Evolutionary conservation across 2,113 vertebrate genomes (phyloP).

Genomic region (Psittacara wagleri): DNA sequence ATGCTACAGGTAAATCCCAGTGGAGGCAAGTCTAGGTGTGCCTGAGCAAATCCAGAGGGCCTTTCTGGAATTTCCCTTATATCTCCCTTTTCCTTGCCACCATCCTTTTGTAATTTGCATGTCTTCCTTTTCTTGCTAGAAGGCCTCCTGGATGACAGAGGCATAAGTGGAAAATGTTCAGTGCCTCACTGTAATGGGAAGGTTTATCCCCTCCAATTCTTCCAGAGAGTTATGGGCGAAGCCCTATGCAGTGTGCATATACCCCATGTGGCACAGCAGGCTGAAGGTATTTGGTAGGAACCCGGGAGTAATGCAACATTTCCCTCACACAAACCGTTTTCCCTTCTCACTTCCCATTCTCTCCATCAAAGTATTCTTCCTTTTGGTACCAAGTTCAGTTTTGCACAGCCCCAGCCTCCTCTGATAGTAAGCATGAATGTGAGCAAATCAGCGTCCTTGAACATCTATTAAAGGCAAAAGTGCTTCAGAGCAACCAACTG

Average conservation of each 20-base stretch:
- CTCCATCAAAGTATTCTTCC: not conserved
- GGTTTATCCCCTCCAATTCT: not conserved
- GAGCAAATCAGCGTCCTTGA: not conserved
- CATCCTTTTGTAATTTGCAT: not conserved
- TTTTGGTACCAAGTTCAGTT: not conserved
- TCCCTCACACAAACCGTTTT: not conserved
- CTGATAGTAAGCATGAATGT: not conserved
- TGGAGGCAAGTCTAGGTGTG: slow-evolving; percentile 55
- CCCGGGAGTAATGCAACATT: not conserved
- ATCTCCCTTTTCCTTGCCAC: not conserved
- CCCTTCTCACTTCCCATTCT: not conserved
- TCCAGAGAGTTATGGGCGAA: not conserved
- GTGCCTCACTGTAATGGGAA: not conserved
- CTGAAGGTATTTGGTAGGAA: not conserved
- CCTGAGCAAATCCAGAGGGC: slow-evolving; percentile 36
- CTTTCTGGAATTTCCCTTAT: slow-evolving; percentile 48
- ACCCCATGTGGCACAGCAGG: not conserved
- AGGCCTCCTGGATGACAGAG: slow-evolving; percentile 9
- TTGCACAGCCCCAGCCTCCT: not conserved
- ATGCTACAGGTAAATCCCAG: slow-evolving; percentile 44
- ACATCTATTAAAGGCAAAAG: not conserved
- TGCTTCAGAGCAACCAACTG: not conserved
- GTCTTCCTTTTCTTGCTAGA: slow-evolving; percentile 5
- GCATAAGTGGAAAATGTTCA: not conserved
- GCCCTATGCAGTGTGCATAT: not conserved